Evolutionary conservation across 1,140 invertebrate species (phyloP).

Genomic region (Luehdorfia chinensis): DNA sequence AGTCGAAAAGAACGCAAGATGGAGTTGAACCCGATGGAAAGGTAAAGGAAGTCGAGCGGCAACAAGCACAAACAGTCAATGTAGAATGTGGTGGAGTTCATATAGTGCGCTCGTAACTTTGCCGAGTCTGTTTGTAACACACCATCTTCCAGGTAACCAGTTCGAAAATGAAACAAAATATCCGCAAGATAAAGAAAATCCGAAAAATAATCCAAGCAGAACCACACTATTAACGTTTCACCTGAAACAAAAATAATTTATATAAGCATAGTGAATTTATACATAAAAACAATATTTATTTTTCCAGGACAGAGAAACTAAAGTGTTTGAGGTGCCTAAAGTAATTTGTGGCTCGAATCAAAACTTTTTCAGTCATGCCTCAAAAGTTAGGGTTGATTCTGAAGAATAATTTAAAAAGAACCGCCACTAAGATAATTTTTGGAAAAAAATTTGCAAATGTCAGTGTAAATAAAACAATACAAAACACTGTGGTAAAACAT

Average conservation of each 20-base stretch:
- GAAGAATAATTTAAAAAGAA: slow-evolving; percentile 27
- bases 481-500: slow-evolving; percentile 35
- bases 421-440: slow-evolving; percentile 29
- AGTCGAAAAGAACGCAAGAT: slow-evolving; percentile 97
- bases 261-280: too few species aligned
- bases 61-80: slow-evolving; percentile 98
- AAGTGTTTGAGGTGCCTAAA: slow-evolving; percentile 24
- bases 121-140: slow-evolving; percentile 96
- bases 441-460: too few species aligned
- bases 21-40: slow-evolving; percentile 98
- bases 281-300: too few species aligned
- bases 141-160: slow-evolving; percentile 96
- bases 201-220: slow-evolving; percentile 96
- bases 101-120: slow-evolving; percentile 97
- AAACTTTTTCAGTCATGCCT: slow-evolving; percentile 26
- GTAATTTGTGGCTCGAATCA: slow-evolving; percentile 25
- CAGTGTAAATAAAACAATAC: slow-evolving; percentile 38
- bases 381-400: slow-evolving; percentile 29
- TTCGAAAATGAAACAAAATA: slow-evolving; percentile 98
- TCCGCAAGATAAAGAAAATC: slow-evolving; percentile 97
- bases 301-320: too few species aligned
- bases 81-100: slow-evolving; percentile 99
- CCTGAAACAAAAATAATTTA: slow-evolving; percentile 77
- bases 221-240: slow-evolving; percentile 95
- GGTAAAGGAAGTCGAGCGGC: slow-evolving; percentile 98